Evolutionary conservation across 2,113 vertebrate species (phyloP), one percentile per base, ranked within the genome.

Genomic region (Sinocyclocheilus anshuiensis): DNA sequence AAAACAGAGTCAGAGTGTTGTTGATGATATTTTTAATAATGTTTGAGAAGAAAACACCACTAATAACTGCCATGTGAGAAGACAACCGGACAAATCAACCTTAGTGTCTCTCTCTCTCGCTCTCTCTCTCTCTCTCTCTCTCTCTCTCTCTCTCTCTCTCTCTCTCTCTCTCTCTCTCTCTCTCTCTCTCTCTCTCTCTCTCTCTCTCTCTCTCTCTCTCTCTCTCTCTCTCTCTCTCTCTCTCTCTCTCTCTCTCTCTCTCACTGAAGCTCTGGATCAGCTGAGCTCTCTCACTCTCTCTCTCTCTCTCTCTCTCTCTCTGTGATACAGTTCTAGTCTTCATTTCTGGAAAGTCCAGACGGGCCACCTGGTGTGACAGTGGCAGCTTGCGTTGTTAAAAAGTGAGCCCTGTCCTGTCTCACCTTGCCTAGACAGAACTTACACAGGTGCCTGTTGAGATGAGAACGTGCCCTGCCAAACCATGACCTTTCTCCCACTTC

Each of bases 351-450:
- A 45, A 67, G 80, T 82, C 80, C 80, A 82, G 80, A 50, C 45
- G 24, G 79, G 75, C 61, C 80, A 67, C 63, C 57, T 82, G 63
- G 9, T 48, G 80, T 22, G 80, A 50, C 42, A 67, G 63, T 67
- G 11, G 63, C 80, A 82, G 80, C 63, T 48, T 69, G 39, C 15
- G 18, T 29, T 29, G 39, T 69, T 67, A 67, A 81, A 81, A 81
- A 67, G 24, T 67, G 24, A 53, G 39, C 42, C 80, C 63, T 82
- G 42, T 82, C 80, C 61, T 82, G 24, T 82, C n/a, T 82, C 80
- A 82, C 80, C 80, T 82, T 82, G 42, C 36, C 79, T 26, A 48
- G 61, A 81, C 78, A 81, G 78, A 65, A 81, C 22, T 81, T 81
- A 81, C 55, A 61, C 59, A n/a, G 59, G 9, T 7, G 78, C 39